Conservation (phyloP, 2,113 vertebrate genomes). For the Alethe diademata region DNA sequence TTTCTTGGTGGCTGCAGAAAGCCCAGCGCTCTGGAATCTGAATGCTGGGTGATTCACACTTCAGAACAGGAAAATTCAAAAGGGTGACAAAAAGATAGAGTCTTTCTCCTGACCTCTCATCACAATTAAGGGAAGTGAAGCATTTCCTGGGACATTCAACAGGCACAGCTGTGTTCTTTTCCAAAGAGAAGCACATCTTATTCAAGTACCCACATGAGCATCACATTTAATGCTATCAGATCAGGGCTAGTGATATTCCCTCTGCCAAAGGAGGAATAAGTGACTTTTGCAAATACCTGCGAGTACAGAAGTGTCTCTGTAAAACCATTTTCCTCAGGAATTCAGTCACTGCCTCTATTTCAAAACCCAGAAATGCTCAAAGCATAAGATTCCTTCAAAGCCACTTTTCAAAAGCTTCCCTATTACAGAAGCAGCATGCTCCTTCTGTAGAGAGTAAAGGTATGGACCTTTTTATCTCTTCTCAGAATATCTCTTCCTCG, state of each 20-base stretch:
- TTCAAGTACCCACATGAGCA: not conserved
- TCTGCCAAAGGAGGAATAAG: not conserved
- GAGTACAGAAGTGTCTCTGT: not conserved
- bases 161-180: not conserved
- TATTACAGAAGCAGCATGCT: not conserved
- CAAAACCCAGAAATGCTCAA: not conserved
- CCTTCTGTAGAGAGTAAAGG: not conserved
- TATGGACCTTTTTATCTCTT: not conserved
- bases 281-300: not conserved
- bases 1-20: not conserved
- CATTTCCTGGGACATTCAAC: not conserved
- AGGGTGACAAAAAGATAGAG: not conserved
- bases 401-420: not conserved
- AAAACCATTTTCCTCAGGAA: not conserved
- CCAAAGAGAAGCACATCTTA: not conserved
- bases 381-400: not conserved
- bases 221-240: not conserved
- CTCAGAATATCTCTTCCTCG: not conserved
- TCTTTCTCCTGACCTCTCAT: not conserved
- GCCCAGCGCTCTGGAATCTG: not conserved
- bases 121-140: not conserved
- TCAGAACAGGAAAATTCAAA: not conserved
- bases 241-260: not conserved
- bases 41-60: accelerated
- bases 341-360: not conserved